These are phyloP conservation scores for Cydia amplana DNA, from an alignment of 1,140 invertebrate genomes.

Conservation along the genomic window DNA sequence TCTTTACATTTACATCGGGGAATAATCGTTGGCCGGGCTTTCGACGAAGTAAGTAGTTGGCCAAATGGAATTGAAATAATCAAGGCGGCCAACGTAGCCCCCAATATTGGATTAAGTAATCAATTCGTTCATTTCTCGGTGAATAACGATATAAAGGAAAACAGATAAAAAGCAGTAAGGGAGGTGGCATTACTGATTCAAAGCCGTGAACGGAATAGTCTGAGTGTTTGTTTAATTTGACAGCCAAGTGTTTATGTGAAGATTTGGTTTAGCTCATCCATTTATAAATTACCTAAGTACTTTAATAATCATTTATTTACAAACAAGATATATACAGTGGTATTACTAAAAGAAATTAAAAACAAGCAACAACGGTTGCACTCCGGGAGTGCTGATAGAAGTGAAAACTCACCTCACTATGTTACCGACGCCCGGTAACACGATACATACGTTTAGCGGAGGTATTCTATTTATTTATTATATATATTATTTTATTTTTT, in stretches of 20 bases:
- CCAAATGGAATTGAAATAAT: constrained; percentile 41
- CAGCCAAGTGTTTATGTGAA: neutral
- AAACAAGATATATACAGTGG: no score
- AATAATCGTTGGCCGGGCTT: constrained; percentile 19
- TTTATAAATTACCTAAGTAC: no score
- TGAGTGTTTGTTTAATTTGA: constrained; percentile 5
- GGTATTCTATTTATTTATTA: no score
- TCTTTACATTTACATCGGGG: constrained; percentile 19
- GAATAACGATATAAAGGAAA: constrained; percentile 39
- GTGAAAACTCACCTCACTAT: no score
- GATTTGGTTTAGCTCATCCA: neutral
- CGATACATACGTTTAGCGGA: no score
- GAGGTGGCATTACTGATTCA: constrained; percentile 27
- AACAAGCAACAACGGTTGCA: no score
- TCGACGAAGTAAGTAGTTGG: constrained; percentile 27
- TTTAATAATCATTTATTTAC: no score
- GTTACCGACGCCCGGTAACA: no score
- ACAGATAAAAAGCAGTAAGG: constrained; percentile 26
- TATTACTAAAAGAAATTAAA: no score
- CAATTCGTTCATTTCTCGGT: constrained; percentile 40
- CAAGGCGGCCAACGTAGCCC: constrained; percentile 34
- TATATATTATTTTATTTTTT: no score
- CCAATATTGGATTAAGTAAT: constrained; percentile 43
- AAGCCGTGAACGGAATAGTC: constrained; percentile 1
- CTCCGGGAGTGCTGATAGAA: no score